Conservation (phyloP, 2,113 vertebrate genomes). For the Ceyx margarethae region DNA sequence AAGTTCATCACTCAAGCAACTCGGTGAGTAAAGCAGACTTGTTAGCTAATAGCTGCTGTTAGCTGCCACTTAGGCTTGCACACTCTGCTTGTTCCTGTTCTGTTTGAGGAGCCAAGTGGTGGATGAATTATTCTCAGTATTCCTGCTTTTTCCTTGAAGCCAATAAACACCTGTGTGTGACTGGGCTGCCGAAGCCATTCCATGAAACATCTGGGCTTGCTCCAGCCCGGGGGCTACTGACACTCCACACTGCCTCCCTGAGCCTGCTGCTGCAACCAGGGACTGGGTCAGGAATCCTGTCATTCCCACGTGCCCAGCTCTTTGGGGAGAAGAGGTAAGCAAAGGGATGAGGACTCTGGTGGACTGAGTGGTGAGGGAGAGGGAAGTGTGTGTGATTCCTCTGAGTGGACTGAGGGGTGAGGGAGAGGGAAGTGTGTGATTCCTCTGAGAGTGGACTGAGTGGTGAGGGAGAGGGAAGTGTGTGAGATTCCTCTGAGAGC, state of each 20-base stretch:
- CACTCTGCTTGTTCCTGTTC: not conserved
- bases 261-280: not conserved
- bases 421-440: no score
- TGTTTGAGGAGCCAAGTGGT: conserved; percentile 10
- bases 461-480: no score
- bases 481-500: no score
- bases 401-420: not conserved
- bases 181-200: conserved; percentile 24
- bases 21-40: not conserved
- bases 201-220: conserved; percentile 36
- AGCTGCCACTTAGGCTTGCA: conserved; percentile 18
- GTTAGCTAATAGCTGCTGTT: not conserved
- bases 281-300: not conserved
- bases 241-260: not conserved
- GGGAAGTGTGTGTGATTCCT: not conserved
- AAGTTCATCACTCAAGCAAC: not conserved
- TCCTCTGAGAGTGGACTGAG: no score
- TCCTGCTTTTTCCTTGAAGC: conserved; percentile 44
- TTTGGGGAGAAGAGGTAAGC: not conserved
- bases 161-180: conserved; percentile 47
- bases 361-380: not conserved
- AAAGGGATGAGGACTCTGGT: not conserved
- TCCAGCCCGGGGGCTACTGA: conserved; percentile 51
- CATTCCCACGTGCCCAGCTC: not conserved
- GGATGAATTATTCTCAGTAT: conserved; percentile 42